Base-by-base conservation (phyloP, 2,113 vertebrate species). In the Anolis carolinensis region DNA sequence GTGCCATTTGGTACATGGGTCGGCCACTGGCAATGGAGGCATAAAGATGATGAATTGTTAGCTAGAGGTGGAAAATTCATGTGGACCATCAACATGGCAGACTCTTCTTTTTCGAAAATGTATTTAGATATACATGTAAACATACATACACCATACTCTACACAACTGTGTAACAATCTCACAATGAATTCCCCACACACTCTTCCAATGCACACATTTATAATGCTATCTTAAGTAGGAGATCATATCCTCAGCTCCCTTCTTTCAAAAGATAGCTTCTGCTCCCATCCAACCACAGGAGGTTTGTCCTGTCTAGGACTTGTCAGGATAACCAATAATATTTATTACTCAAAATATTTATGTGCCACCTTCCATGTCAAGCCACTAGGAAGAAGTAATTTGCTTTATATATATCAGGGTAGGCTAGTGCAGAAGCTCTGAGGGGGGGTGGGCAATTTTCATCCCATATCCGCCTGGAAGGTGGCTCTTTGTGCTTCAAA, bases 1-100 rank as follows among this genome's bases (percentile, higher is more conserved):
- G 84, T 0, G 91, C 95, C 84, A 97, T 25, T 79, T 95, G 95
- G 91, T 99, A 98, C 79, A 85, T 13, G 34, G 83, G 0, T 0
- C 92, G 95, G 18, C 97, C 97, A 81, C 97, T 98, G 75, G 18
- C 2, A 18, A 89, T 79, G 84, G 34, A 55, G 48, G 8, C 2
- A 16, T 44, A 82, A 10, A 77, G 8, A 59, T 48, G 27, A 79
- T 18, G 68, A 79, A 52, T 34, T 32, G 16, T 21, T 34, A 79
- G 34, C n/a, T 23, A 39, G 10, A 5, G 16, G 34, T 44, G 20
- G 34, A 34, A 25, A 48, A 9, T 27, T 67, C 14, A 27, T 16
- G 39, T 2, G 21, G 1, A 27, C 5, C 52, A 34, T 59, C 50
- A 74, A 4, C 4, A 34, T 5, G 21, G 36, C 48, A 48, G 62